Percentiles rank a stretch among this genome's conserved stretches.
phyloP scores from a whole-genome alignment of 2,797 vertebrate genomes.

The Malurus leucopterus region DNA sequence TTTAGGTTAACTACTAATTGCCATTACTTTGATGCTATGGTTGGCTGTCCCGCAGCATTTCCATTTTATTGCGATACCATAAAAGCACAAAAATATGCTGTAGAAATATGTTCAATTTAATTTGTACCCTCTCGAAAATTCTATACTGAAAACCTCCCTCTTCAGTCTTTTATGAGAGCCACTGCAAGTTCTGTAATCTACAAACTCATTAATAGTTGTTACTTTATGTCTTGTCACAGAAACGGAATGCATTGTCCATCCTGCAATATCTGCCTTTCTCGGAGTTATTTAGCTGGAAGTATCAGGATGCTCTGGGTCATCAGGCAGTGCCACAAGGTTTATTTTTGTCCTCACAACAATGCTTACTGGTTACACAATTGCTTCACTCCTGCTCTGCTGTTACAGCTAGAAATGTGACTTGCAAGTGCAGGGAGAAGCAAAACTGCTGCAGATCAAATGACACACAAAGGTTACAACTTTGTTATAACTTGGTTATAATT shows the following conservation, averaged over 20 bases:
- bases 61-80: neutral
- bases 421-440: neutral
- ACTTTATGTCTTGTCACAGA: neutral
- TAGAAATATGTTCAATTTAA: neutral
- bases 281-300: slow-evolving; percentile 89
- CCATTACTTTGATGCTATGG: neutral
- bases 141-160: neutral
- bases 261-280: slow-evolving; percentile 80
- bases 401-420: neutral
- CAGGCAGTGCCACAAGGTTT: slow-evolving; percentile 77
- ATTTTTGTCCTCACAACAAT: neutral
- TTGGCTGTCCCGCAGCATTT: neutral
- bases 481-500: neutral
- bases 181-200: neutral
- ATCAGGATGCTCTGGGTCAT: slow-evolving; percentile 85
- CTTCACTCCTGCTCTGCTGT: neutral
- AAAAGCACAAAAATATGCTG: neutral
- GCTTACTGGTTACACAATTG: neutral
- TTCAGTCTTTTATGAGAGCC: neutral
- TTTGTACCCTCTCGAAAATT: neutral
- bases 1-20: neutral
- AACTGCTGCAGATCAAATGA: neutral
- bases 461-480: neutral
- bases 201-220: neutral
- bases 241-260: neutral